phyloP scores from a whole-genome alignment of 2,888 invertebrate genomes.

The Aporophyla nigra region DNA sequence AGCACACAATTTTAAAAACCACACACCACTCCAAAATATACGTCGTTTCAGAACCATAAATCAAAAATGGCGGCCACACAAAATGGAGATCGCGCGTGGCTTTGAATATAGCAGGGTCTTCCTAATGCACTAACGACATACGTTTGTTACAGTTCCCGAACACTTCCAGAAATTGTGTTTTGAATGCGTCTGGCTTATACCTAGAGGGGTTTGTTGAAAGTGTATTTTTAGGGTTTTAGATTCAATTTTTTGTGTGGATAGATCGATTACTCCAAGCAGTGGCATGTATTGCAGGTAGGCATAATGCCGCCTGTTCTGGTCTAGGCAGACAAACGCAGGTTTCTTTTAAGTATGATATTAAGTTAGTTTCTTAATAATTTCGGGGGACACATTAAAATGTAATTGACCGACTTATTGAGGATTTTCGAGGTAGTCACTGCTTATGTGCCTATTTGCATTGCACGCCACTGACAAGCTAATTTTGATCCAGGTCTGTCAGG shows the following conservation, averaged over 20 bases:
- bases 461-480: too few species aligned
- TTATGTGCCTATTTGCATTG: too few species aligned
- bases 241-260: background rate
- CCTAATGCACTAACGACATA: slow-evolving; percentile 63
- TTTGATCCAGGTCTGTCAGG: too few species aligned
- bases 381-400: too few species aligned
- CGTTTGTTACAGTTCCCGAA: slow-evolving; percentile 50
- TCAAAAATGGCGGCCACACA: slow-evolving; percentile 60
- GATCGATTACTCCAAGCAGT: background rate
- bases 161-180: slow-evolving; percentile 39
- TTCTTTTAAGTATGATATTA: too few species aligned
- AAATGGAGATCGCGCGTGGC: slow-evolving; percentile 64
- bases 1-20: slow-evolving; percentile 29
- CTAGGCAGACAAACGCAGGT: too few species aligned
- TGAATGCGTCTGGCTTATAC: slow-evolving; percentile 23
- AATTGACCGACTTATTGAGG: too few species aligned
- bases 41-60: slow-evolving; percentile 60
- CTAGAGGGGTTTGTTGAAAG: background rate
- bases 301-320: too few species aligned
- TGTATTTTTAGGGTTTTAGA: background rate
- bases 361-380: too few species aligned
- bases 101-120: slow-evolving; percentile 61
- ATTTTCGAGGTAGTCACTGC: too few species aligned
- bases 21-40: slow-evolving; percentile 25
- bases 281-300: too few species aligned